Conservation (phyloP, 2,888 invertebrate species). For the Scaptodrosophila latifasciaeformis region DNA sequence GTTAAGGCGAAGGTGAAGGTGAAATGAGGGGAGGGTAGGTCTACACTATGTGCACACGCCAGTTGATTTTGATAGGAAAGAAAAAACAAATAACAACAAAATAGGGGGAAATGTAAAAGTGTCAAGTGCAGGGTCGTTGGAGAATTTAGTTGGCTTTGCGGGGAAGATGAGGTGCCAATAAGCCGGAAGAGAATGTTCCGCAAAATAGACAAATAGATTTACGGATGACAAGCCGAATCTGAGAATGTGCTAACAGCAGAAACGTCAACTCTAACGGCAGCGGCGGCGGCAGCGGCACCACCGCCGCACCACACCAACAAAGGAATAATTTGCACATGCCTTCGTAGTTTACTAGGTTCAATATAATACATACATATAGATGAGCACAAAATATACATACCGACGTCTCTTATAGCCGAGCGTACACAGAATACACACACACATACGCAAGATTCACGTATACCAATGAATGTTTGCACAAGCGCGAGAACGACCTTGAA, state of each 20-base stretch:
- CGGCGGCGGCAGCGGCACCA: background rate
- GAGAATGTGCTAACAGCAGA: background rate
- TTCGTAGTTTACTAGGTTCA: too few species aligned
- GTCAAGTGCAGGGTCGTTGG: too few species aligned
- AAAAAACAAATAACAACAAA: too few species aligned
- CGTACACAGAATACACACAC: constrained; percentile 6
- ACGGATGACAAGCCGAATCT: background rate
- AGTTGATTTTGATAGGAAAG: too few species aligned
- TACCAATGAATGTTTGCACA: constrained; percentile 11
- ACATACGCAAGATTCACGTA: constrained; percentile 10
- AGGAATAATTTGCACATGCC: constrained; percentile 49
- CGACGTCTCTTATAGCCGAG: too few species aligned
- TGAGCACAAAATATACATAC: too few species aligned
- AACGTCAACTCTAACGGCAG: too few species aligned
- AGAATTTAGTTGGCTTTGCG: too few species aligned
- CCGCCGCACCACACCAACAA: constrained; percentile 17
- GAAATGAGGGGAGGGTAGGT: too few species aligned
- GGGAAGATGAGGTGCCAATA: constrained; percentile 3
- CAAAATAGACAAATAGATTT: constrained; percentile 2
- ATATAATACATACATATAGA: too few species aligned
- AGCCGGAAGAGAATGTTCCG: background rate
- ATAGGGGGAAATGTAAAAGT: too few species aligned
- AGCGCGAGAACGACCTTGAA: constrained; percentile 71
- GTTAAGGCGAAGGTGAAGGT: constrained; percentile 14
- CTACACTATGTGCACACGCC: too few species aligned